These are phyloP conservation scores for Periphyllus acericola DNA, from an alignment of 2,888 invertebrate genomes.

Conservation along the genomic window DNA sequence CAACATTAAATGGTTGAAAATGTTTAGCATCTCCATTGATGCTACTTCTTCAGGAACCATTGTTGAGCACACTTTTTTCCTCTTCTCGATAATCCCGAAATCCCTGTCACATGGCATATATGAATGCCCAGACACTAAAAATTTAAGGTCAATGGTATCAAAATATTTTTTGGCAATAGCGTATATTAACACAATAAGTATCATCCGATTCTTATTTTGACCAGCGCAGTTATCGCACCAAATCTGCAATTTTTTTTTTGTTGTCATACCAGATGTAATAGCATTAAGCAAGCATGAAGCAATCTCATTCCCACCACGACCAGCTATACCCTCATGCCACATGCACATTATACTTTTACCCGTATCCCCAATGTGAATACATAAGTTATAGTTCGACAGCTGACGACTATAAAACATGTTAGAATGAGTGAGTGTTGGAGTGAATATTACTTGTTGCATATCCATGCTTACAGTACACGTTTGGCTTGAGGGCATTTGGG, in stretches of 20 bases:
- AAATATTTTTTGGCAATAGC: slow-evolving; percentile 1
- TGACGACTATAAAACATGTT: background rate
- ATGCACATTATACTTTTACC: background rate
- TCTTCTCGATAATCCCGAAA: slow-evolving; percentile 18
- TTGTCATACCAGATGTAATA: background rate
- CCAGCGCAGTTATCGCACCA: slow-evolving; percentile 23
- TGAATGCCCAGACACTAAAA: slow-evolving; percentile 14
- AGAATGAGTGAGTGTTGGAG: slow-evolving; percentile 9
- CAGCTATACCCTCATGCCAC: no score
- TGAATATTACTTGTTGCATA: slow-evolving; percentile 23
- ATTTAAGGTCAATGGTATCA: slow-evolving; percentile 28
- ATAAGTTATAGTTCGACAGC: slow-evolving; percentile 7
- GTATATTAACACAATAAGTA: slow-evolving; percentile 17
- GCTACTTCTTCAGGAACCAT: slow-evolving; percentile 16
- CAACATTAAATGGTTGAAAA: slow-evolving; percentile 28
- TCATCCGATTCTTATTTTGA: slow-evolving; percentile 14
- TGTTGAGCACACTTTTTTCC: slow-evolving; percentile 20
- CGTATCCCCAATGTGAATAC: background rate
- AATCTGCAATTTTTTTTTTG: slow-evolving; percentile 12
- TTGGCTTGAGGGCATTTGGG: background rate
- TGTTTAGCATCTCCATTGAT: slow-evolving; percentile 23
- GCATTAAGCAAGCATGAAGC: background rate
- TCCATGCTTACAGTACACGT: background rate
- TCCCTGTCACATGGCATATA: slow-evolving; percentile 22
- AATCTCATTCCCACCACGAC: no score